phyloP scores from a whole-genome alignment of 2,113 vertebrate species.

The Corynorhinus townsendii region DNA sequence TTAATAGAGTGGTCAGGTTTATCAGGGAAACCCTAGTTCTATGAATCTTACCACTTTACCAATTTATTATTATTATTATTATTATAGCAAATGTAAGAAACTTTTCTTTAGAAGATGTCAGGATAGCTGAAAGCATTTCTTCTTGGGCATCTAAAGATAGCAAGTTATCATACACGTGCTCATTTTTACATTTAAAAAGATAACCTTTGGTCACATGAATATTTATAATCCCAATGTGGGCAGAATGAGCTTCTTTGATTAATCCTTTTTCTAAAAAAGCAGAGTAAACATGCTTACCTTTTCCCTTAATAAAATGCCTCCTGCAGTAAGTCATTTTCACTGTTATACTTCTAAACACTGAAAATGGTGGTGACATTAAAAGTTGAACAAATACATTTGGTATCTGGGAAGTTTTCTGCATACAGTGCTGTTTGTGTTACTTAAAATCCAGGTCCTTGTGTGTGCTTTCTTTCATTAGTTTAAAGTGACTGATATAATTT shows the following conservation, averaged over 20 bases:
- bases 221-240: not conserved
- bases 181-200: constrained; percentile 5
- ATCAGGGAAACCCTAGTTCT: not conserved
- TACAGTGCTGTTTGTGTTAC: not conserved
- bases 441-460: not conserved
- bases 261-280: not conserved
- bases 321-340: not conserved
- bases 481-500: not conserved
- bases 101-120: not conserved
- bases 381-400: not conserved
- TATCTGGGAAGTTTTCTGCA: not conserved
- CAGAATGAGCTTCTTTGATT: not conserved
- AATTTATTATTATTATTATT: not conserved
- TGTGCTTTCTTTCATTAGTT: not conserved
- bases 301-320: not conserved
- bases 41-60: not conserved
- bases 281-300: not conserved
- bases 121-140: not conserved
- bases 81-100: not conserved
- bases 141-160: not conserved
- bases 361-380: not conserved
- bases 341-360: not conserved
- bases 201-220: not conserved
- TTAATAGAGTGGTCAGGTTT: not conserved
- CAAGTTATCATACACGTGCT: not conserved